Percentiles rank a stretch among this genome's conserved stretches.
These are phyloP conservation scores for Liodrosophila aerea DNA, from an alignment of 2,888 invertebrate genomes.

Conservation along the genomic window DNA sequence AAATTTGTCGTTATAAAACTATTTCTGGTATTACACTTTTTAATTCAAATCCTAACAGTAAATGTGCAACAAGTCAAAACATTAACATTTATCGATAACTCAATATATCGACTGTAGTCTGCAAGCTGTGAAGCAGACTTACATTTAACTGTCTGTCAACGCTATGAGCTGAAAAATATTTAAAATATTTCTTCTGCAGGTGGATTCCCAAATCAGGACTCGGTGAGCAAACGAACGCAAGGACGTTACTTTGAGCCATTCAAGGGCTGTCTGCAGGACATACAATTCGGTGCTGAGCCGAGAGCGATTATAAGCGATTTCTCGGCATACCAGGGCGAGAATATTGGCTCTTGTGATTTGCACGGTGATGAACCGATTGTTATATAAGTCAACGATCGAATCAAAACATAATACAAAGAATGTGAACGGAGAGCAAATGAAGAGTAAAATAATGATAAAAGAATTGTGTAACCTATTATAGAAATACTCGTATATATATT, in stretches of 20 bases:
- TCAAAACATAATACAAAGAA: constrained; percentile 41
- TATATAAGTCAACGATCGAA: constrained; percentile 72
- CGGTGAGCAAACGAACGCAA: constrained; percentile 82
- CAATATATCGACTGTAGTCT: too few species aligned
- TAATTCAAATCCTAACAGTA: too few species aligned
- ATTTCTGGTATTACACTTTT: too few species aligned
- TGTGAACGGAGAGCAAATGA: constrained; percentile 32
- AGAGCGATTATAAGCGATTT: constrained; percentile 83
- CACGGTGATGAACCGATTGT: constrained; percentile 82
- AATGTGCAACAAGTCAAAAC: too few species aligned
- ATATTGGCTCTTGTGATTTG: constrained; percentile 84
- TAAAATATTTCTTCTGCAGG: too few species aligned
- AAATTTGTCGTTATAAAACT: too few species aligned
- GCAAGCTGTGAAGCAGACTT: neutral
- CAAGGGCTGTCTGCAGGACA: constrained; percentile 85
- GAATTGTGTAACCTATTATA: constrained; percentile 53
- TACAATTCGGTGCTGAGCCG: constrained; percentile 83
- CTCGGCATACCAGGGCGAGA: constrained; percentile 84
- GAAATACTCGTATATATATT: constrained; percentile 50
- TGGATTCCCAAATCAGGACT: constrained; percentile 84
- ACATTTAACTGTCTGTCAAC: constrained; percentile 10
- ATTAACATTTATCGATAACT: too few species aligned
- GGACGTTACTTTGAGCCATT: constrained; percentile 84
- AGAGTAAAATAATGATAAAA: constrained; percentile 39
- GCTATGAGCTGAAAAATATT: too few species aligned